Evolutionary conservation across 30 jellyfish, hydroid and myxozoan genomes (phyloP).

Genomic region (Aurelia sp.): DNA sequence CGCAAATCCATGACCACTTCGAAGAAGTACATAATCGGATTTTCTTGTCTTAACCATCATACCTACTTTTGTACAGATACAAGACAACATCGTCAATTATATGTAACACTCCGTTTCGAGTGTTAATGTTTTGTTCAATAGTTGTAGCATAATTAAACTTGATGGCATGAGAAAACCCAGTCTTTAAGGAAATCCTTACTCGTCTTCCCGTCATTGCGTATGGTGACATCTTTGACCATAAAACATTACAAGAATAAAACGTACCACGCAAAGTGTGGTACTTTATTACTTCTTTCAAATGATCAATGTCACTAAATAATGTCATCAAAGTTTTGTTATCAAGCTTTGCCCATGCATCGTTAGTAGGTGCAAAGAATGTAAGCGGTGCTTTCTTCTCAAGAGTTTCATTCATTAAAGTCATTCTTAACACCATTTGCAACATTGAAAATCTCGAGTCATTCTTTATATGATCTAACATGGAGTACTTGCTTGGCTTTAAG

Average conservation of each 20-base stretch:
- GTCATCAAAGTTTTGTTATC: constrained; percentile 25
- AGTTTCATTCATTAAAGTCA: constrained; percentile 1
- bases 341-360: constrained; percentile 46
- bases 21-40: too few species aligned
- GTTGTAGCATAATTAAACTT: constrained; percentile 32
- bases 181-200: constrained; percentile 16
- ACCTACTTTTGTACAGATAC: constrained; percentile 26
- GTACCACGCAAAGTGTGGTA: constrained; percentile 29
- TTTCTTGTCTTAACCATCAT: not conserved
- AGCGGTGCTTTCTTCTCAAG: constrained; percentile 14
- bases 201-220: constrained; percentile 27
- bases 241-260: constrained; percentile 7
- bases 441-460: constrained; percentile 28
- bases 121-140: constrained; percentile 6
- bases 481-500: not conserved
- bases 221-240: constrained; percentile 5
- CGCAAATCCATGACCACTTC: too few species aligned
- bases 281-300: constrained; percentile 4
- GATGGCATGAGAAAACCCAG: not conserved
- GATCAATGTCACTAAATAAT: not conserved
- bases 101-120: constrained; percentile 39
- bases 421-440: constrained; percentile 26
- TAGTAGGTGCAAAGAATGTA: constrained; percentile 38
- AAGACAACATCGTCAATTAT: constrained; percentile 18
- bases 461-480: constrained; percentile 8